Base-by-base conservation (phyloP, 2,113 vertebrate species). In the Brevimyrus niger region DNA sequence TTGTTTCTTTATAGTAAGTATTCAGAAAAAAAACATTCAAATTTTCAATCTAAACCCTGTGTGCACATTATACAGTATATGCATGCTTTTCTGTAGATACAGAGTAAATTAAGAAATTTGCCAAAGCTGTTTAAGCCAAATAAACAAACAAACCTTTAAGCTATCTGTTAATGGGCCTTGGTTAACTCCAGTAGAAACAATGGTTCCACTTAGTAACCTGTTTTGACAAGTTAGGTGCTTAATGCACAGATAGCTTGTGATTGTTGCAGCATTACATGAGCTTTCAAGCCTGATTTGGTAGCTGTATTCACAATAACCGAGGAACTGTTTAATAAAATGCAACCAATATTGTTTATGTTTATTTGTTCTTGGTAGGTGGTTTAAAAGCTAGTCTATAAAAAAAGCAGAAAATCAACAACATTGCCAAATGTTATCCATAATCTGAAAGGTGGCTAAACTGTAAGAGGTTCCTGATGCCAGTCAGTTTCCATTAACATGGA, bases 401-500 rank as follows among this genome's bases (percentile, higher is more conserved):
- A 61, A n/a, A n/a, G 21, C 7, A 80, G 69, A 86, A 90, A 90
- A 73, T 80, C 86, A 90, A 90, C 19, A 90, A 51, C 48, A 69
- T 88, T 90, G 86, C 61, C 86, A 83, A 48, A 31, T 21, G 69
- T 88, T 76, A 90, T 87, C 89, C 88, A 27, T 88, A 87, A 55
- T 47, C 89, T 44, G 73, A 76, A 88, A 88, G 73, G 53, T 87
- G 53, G 73, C 87, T 88, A 61, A 88, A 90, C 82, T 90, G 73
- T 80, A 90, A 88, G 87, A 88, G 73, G 73, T 88, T 88, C 86
- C 89, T 90, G 88, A 84, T 90, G 87, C 87, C 87, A 88, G 89
- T 90, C 87, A 88, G 69, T 53, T 90, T 50, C 84, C 87, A 90
- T 90, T 76, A 90, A 88, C 73, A 90, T 88, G 61, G 35, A 76